Evolutionary conservation across 2,113 vertebrate species (phyloP), one percentile per base, ranked within the genome.

Genomic region (Clarias macrocephalus): DNA sequence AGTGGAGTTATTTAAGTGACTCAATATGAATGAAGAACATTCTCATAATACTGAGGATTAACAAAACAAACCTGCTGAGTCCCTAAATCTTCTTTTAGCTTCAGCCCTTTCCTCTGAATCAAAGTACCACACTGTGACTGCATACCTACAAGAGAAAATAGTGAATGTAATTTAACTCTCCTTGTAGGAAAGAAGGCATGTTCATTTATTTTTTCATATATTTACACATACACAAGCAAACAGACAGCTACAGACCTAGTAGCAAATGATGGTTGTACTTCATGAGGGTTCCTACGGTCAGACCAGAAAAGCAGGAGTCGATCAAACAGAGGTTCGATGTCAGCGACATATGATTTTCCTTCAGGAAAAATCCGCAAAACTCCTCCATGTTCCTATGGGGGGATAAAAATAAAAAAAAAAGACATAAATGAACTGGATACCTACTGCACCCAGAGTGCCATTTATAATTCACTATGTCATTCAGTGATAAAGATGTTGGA

Each of bases 51-150:
- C 48, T 25, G 19, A 85, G 15, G 21, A 86, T 56, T 23, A 76
- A n/a, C 7, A 18, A 59, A 84, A 90, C 89, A 83, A 86, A 99
- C 97, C 97, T 0, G 94, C 96, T 90, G 96, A 92, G 92, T 95
- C 95, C 91, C 93, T 96, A 94, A 98, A 98, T 92, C 96, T 97
- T 89, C 96, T 96, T 94, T 97, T 99, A 66, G 98, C 98, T 95
- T 97, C 96, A 19, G 97, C 97, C 92, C 98, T 94, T 91, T 99
- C 98, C 92, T 98, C 95, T 0, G 97, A 96, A 94, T 99, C 97
- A 87, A 99, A 99, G 93, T 99, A 99, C 98, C 98, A 99, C 66
- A 99, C 98, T 0, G 98, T 99, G 94, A 99, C 96, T 83, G 98
- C 98, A 25, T 98, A 99, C 91, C 98, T 99, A 92, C 28, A 87